Base-by-base conservation (phyloP, 2,113 vertebrate species). In the Leptobrachium ailaonicum region DNA sequence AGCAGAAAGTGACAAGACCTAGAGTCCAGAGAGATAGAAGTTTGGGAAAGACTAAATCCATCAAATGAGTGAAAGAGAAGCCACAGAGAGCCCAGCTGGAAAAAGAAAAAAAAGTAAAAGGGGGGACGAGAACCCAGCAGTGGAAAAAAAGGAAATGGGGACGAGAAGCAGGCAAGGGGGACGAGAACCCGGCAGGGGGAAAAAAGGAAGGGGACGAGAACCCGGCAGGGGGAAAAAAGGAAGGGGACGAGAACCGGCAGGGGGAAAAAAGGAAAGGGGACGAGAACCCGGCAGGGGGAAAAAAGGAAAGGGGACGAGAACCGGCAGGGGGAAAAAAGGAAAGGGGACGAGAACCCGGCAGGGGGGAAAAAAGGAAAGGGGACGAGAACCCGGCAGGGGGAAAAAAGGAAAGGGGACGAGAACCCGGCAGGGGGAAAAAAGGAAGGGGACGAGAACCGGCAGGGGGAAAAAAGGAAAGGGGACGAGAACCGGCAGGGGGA, bases 121-220 rank as follows among this genome's bases (percentile, higher is more conserved):
- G 56, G 6, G 11, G 87, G 83, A 66, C 54, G 70, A n/a, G 82
- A 60, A 53, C 4, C 5, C 13, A 68, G 53, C 47, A 50, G 47
- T 5, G 47, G 47, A 4, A 50, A 50, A 50, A 8, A 50, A 50
- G 47, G 20, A 32, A 32, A 32, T 0, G 32, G 42, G 11, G 14
- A 9, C 43, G 32, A 20, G 4, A 40, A 50, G 3, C 8, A 3
- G 45, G 45, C 45, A 4, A 2, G 62, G 32, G 42, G 11, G 14
- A 9, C 43, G 32, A 20, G 4, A 40, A 50, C 47, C 4, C 4
- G 8, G 47, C 8, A 53, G 70, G 44, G 6, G 12, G 2, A 13
- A 5, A 60, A 70, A 60, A 32, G n/a, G 43, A 13, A 40, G 4
- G 45, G 6, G 12, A 13, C 44, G n/a, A 41, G 60, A 20, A 14